Percentiles rank a stretch among this genome's conserved stretches.
Conservation (phyloP, 37 sponge, comb jelly and placozoan species). For the Haliclona indistincta region DNA sequence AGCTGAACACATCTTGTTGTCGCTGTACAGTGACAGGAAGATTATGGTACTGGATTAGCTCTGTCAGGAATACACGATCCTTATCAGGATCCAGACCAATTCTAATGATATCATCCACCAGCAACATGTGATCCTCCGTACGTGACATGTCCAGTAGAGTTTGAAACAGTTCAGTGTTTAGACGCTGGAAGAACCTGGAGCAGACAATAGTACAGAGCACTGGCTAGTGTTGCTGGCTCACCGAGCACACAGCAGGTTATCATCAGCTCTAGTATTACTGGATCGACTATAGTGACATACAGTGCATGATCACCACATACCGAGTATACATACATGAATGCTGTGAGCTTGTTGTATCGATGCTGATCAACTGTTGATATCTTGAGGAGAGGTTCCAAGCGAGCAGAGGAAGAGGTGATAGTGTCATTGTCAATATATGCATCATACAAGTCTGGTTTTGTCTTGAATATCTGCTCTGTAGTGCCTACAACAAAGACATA, state of each 20-base stretch:
- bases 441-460: conserved; percentile 79
- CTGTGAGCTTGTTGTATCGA: conserved; percentile 48
- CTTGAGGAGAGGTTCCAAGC: conserved; percentile 47
- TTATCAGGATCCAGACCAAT: conserved; percentile 72
- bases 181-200: conserved; percentile 68
- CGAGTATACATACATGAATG: background rate
- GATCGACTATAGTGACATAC: conserved; percentile 12
- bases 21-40: conserved; percentile 73
- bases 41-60: conserved; percentile 49
- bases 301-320: background rate
- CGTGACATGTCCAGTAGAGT: conserved; percentile 48
- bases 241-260: background rate
- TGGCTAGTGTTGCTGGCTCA: background rate
- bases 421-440: conserved; percentile 63
- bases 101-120: conserved; percentile 54
- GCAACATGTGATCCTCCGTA: conserved; percentile 64
- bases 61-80: conserved; percentile 69
- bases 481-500: conserved; percentile 49
- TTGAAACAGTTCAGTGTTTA: conserved; percentile 73
- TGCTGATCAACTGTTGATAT: conserved; percentile 49
- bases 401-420: conserved; percentile 16
- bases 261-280: background rate
- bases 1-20: conserved; percentile 28
- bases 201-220: background rate
- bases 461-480: conserved; percentile 85